A percentile compares a stretch with the other conserved stretches of the same genome.
These are phyloP conservation scores for Saguinus midas DNA, from an alignment of 2,113 vertebrate species.

Conservation along the genomic window DNA sequence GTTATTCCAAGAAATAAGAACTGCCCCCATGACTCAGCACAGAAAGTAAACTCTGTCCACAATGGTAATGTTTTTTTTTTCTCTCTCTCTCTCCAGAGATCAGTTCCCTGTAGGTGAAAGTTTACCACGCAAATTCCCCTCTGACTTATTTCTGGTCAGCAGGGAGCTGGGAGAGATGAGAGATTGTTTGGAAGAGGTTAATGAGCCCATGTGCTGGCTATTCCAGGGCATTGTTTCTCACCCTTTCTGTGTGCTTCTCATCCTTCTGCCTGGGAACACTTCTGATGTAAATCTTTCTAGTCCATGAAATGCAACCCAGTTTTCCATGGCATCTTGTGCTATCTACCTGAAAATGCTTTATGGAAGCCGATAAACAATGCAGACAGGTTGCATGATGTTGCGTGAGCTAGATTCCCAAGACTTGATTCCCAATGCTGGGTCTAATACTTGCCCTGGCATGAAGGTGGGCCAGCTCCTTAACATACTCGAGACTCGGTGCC, in stretches of 20 bases:
- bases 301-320: slow-evolving; percentile 24
- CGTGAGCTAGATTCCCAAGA: not conserved
- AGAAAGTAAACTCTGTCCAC: slow-evolving; percentile 31
- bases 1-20: slow-evolving; percentile 50
- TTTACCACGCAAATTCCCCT: slow-evolving; percentile 42
- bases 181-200: slow-evolving; percentile 47
- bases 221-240: not conserved
- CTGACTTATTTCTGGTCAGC: slow-evolving; percentile 42
- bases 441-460: not conserved
- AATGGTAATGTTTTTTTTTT: not conserved
- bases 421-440: not conserved
- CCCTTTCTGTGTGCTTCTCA: not conserved
- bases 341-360: slow-evolving; percentile 27
- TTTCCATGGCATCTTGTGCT: slow-evolving; percentile 1
- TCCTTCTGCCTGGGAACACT: slow-evolving; percentile 9
- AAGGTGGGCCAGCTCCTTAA: not conserved
- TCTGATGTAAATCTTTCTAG: slow-evolving; percentile 23
- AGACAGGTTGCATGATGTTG: not conserved
- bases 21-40: slow-evolving; percentile 63
- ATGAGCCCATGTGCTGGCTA: not conserved
- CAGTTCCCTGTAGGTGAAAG: not conserved
- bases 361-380: slow-evolving; percentile 42
- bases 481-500: accelerated
- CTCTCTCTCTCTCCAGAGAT: not conserved
- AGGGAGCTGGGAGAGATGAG: slow-evolving; percentile 16